Conservation (phyloP, 2,113 vertebrate genomes). For the Sphyrna mokarran region DNA sequence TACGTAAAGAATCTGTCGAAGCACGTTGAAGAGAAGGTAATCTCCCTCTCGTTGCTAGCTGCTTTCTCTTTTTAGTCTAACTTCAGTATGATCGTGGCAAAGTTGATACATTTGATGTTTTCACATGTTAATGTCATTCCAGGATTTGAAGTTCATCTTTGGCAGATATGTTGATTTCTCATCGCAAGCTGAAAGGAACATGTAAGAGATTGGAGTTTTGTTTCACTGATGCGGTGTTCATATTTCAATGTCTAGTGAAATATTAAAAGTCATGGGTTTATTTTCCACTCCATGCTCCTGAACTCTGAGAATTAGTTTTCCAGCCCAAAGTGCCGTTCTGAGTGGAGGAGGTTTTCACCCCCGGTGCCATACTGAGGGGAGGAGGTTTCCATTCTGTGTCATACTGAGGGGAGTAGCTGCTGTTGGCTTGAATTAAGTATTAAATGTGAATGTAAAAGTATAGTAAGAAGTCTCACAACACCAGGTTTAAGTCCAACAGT, state of each 20-base stretch:
- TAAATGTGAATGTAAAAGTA: not conserved
- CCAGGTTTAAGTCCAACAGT: too few species aligned
- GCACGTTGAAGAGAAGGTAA: constrained; percentile 89
- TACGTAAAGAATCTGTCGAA: constrained; percentile 96
- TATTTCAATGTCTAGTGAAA: too few species aligned
- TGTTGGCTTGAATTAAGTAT: not conserved
- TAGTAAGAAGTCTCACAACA: too few species aligned
- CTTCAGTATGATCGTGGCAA: not conserved
- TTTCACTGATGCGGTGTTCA: not conserved
- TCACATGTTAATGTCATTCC: constrained; percentile 43
- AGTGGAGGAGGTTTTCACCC: too few species aligned
- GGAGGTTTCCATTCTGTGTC: not conserved
- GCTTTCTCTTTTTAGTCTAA: not conserved
- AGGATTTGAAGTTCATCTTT: constrained; percentile 97
- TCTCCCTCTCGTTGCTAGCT: not conserved
- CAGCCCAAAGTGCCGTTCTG: too few species aligned
- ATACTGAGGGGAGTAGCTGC: too few species aligned
- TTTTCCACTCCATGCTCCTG: too few species aligned
- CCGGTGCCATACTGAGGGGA: not conserved
- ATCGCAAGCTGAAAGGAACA: constrained; percentile 83
- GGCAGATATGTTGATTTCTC: constrained; percentile 81
- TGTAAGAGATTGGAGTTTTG: constrained; percentile 61
- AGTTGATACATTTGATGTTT: constrained; percentile 21
- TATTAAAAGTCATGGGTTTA: not conserved
- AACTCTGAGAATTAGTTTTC: too few species aligned